These are phyloP conservation scores for Eueremaeus valkanovi DNA, from an alignment of 2,888 invertebrate species.

Conservation along the genomic window DNA sequence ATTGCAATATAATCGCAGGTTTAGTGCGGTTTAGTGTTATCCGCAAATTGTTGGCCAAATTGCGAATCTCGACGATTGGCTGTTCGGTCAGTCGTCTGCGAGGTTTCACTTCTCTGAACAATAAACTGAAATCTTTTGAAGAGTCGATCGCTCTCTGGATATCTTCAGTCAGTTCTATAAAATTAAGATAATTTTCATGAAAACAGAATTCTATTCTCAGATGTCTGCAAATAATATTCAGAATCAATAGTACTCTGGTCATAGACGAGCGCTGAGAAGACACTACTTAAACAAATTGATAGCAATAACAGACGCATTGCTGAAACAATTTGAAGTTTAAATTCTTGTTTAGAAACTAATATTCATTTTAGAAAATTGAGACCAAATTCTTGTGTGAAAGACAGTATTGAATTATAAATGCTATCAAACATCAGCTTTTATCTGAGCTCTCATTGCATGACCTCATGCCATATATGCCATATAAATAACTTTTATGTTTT, in stretches of 20 bases:
- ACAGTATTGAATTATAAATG: background rate
- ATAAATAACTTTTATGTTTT: constrained; percentile 1
- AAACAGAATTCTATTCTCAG: background rate
- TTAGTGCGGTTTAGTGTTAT: constrained; percentile 6
- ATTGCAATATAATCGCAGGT: background rate
- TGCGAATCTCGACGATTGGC: constrained; percentile 17
- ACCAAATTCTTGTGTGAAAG: background rate
- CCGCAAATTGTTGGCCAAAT: constrained; percentile 14
- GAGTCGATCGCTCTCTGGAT: constrained; percentile 12
- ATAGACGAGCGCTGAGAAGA: background rate
- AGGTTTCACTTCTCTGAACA: constrained; percentile 6
- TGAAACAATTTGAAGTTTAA: background rate
- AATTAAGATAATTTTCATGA: background rate
- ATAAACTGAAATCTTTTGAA: background rate
- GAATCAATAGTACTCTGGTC: background rate
- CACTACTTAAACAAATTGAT: background rate
- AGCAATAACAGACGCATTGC: background rate
- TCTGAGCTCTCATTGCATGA: background rate
- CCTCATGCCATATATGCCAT: constrained; percentile 33
- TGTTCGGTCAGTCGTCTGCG: background rate
- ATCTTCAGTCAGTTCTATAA: background rate
- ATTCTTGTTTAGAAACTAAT: background rate
- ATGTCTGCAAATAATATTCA: background rate
- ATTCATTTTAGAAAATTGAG: background rate
- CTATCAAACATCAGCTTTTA: constrained; percentile 23